Conservation (phyloP, 2,113 vertebrate species). For the Pangasianodon hypophthalmus region DNA sequence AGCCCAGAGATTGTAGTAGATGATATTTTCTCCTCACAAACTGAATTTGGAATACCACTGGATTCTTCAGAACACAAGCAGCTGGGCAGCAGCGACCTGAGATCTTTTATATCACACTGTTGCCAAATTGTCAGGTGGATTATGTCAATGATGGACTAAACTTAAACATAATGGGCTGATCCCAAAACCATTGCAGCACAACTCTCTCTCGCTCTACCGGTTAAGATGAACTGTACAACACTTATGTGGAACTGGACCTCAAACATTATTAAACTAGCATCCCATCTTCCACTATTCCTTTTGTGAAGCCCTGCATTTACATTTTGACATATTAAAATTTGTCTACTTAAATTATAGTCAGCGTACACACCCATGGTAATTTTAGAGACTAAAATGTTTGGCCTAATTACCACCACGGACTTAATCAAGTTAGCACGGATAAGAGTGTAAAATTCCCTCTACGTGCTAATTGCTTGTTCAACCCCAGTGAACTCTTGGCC, state of each 20-base stretch:
- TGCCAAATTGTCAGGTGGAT: conserved; percentile 8
- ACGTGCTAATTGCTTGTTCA: conserved; percentile 40
- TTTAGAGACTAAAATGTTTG: conserved; percentile 2
- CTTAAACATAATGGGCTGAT: background rate
- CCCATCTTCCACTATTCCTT: background rate
- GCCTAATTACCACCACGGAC: background rate
- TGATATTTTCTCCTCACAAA: conserved; percentile 43
- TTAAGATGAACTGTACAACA: background rate
- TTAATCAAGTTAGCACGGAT: conserved; percentile 23
- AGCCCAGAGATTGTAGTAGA: conserved; percentile 33
- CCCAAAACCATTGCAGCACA: background rate
- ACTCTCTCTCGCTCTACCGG: background rate
- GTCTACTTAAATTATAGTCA: background rate
- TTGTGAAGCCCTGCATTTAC: background rate
- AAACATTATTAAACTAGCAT: conserved; percentile 24
- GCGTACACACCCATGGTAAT: background rate
- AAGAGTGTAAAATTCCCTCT: conserved; percentile 1
- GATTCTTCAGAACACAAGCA: background rate
- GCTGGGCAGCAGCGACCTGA: conserved; percentile 12
- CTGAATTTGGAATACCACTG: conserved; percentile 25
- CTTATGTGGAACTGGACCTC: background rate
- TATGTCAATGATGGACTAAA: conserved; percentile 38
- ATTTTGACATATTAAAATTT: background rate
- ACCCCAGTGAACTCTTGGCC: conserved; percentile 24
- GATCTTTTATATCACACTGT: conserved; percentile 5